Base-by-base conservation (phyloP, 1,140 invertebrate genomes). In the Notospermus geniculatus region DNA sequence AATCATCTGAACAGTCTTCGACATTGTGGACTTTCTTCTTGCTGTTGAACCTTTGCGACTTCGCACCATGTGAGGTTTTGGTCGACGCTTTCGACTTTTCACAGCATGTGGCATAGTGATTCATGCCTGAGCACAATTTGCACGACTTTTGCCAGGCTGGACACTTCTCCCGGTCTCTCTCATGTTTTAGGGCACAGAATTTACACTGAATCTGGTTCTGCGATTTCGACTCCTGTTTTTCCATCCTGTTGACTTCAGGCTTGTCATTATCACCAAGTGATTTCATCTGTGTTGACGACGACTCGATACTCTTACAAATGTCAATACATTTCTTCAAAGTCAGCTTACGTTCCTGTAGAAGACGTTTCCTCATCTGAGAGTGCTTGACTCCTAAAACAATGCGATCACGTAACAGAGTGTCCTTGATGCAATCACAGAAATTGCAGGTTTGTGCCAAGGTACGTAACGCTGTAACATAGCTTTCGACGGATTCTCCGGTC, bases 371-470 rank as follows among this genome's bases (percentile, higher is more conserved):
- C 0, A 32, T 57, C 15, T 22, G 2, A 9, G 64, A 57, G 19
- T 63, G 36, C 13, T 39, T n/a, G 15, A 66, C 61, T 0, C 66
- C 66, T 9, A 61, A 28, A 23, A 70, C 60, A 4, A 70, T 68
- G 25, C 61, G 45, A 32, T 70, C 63, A 0, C 57, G 39, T 17
- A 68, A 59, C 29, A 70, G 23, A 9, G 41, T 58, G 28, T 70
- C 68, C 41, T 65, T 46, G n/a, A 70, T 13, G 19, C 39, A 43
- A 15, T 41, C 30, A 2, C 52, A 56, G 45, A 58, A 69, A n/a
- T 64, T 59, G 32, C 64, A 66, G 2, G 54, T 67, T 59, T 67
- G 62, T 9, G 46, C 53, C 13, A 65, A n/a, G 32, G 54, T 57
- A 11, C 56, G 19, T 45, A 67, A 39, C 9, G 25, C n/a, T 22